These are phyloP conservation scores for Lasiurus cinereus DNA, from an alignment of 2,113 vertebrate genomes.

Conservation along the genomic window DNA sequence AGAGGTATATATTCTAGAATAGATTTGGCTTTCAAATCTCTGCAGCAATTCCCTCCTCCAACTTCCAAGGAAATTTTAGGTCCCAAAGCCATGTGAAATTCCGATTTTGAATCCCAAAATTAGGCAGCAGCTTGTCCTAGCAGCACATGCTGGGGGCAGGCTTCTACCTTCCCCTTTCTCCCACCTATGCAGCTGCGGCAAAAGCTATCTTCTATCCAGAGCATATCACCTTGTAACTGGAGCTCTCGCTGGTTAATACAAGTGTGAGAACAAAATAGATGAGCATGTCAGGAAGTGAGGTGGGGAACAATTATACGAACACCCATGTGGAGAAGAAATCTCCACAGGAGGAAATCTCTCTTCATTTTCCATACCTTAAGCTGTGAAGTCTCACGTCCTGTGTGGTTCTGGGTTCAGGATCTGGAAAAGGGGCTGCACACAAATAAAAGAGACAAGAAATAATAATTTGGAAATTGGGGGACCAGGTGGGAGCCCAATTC, in stretches of 20 bases:
- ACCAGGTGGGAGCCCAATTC: too few species aligned
- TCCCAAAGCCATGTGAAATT: background rate
- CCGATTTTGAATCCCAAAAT: background rate
- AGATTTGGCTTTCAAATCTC: constrained; percentile 37
- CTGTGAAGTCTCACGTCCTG: too few species aligned
- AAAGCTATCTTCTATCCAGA: background rate
- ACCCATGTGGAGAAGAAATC: background rate
- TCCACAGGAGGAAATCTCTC: background rate
- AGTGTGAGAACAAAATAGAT: background rate
- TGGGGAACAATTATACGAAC: background rate
- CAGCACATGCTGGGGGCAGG: too few species aligned
- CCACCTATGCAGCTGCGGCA: background rate
- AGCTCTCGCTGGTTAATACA: constrained; percentile 5
- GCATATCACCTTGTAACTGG: background rate
- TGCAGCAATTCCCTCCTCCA: background rate
- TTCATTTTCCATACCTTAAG: background rate
- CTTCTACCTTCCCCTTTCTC: background rate
- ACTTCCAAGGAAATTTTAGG: background rate
- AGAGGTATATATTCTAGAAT: background rate
- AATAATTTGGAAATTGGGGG: too few species aligned
- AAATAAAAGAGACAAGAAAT: too few species aligned
- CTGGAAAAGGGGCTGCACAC: too few species aligned
- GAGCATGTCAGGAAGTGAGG: background rate
- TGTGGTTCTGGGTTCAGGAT: too few species aligned
- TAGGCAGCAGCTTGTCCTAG: background rate